phyloP scores from a whole-genome alignment of 2,888 invertebrate genomes.

The Mythimna impura region DNA sequence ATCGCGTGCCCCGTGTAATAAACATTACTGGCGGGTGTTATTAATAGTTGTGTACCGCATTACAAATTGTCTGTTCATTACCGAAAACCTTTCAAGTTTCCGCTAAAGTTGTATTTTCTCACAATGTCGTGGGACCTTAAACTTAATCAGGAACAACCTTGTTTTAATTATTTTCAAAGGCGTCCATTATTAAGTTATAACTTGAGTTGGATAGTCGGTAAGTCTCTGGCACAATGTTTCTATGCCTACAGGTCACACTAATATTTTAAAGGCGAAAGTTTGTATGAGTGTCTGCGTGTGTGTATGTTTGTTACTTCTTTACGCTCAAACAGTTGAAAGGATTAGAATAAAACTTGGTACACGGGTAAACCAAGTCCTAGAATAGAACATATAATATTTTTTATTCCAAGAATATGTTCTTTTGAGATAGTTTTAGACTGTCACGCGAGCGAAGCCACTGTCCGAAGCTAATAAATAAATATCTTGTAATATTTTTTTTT shows the following conservation, averaged over 20 bases:
- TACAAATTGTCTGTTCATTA: conserved; percentile 76
- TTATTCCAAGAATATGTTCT: too few species aligned
- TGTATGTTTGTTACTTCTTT: too few species aligned
- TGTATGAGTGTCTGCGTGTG: too few species aligned
- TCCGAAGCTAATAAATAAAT: not conserved
- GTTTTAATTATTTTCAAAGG: conserved; percentile 49
- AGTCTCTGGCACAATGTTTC: not conserved
- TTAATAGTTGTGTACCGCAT: conserved; percentile 75
- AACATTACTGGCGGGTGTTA: conserved; percentile 75
- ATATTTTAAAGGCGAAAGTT: too few species aligned
- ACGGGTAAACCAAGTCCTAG: too few species aligned
- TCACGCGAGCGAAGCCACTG: too few species aligned
- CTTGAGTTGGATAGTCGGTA: conserved; percentile 28
- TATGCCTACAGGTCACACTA: not conserved
- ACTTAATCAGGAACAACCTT: conserved; percentile 50
- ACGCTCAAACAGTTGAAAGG: too few species aligned
- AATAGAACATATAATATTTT: too few species aligned
- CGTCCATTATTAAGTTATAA: conserved; percentile 44
- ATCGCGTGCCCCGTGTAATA: conserved; percentile 82
- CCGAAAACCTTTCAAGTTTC: conserved; percentile 67
- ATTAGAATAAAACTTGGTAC: too few species aligned
- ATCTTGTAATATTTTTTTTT: not conserved
- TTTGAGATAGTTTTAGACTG: too few species aligned
- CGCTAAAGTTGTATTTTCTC: conserved; percentile 47
- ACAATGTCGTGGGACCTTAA: conserved; percentile 34